Conservation (phyloP, 2,113 vertebrate species). For the human (Homo sapiens) region GRCh38 chr4:101170501-101171000, state of each 20-base stretch:
- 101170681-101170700: not conserved
- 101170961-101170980: not conserved
- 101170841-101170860: not conserved
- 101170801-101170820: not conserved
- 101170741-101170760: not conserved
- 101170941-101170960: not conserved
- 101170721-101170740: not conserved
- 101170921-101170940: not conserved
- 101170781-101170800: not conserved
- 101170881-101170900: not conserved
- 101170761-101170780: not conserved
- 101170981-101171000: not conserved
- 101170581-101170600: not conserved
- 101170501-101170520: not conserved
- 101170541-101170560: not conserved
- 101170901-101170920: not conserved
- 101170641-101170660: not conserved
- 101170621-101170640: not conserved
- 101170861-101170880: too few species aligned
- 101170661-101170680: not conserved
- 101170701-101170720: not conserved
- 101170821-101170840: not conserved
- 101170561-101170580: not conserved
- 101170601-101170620: not conserved
- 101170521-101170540: not conserved